Percentiles rank a stretch among this genome's conserved stretches.
Conservation (phyloP, 2,797 vertebrate species). For the Enteromius anoplus region DNA sequence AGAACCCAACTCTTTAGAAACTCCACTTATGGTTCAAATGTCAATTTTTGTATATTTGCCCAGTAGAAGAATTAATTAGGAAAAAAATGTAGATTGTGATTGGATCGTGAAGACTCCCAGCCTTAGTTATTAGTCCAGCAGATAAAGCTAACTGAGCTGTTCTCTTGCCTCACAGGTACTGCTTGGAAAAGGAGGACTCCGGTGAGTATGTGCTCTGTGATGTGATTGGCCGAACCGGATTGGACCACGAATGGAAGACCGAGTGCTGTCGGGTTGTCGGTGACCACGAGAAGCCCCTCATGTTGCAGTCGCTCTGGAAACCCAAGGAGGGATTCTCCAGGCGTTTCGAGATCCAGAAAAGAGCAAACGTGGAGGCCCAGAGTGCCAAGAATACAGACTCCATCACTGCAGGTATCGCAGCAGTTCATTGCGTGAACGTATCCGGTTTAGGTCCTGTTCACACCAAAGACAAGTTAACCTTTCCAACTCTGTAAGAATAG, state of each 20-base stretch:
- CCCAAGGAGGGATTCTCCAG: constrained; percentile 81
- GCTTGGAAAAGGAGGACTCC: constrained; percentile 78
- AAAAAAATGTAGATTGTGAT: too few species aligned
- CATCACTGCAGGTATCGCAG: constrained; percentile 75
- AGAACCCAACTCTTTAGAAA: background rate
- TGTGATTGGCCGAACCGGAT: constrained; percentile 74
- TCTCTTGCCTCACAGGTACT: constrained; percentile 70
- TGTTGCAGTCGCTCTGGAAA: constrained; percentile 83
- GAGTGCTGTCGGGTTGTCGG: constrained; percentile 80
- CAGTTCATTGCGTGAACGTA: background rate
- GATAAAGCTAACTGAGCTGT: background rate
- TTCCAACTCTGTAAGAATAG: background rate
- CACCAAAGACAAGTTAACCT: background rate
- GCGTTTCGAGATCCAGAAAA: constrained; percentile 80
- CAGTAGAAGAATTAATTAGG: too few species aligned
- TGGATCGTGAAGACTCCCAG: too few species aligned
- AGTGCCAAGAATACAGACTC: constrained; percentile 72
- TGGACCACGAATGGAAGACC: constrained; percentile 75
- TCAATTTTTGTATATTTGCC: too few species aligned
- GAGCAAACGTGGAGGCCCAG: constrained; percentile 68
- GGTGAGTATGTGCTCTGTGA: constrained; percentile 77
- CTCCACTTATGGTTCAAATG: too few species aligned
- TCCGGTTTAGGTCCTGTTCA: background rate
- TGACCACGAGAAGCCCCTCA: constrained; percentile 76
- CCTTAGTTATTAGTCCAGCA: background rate